Evolutionary conservation across 2,888 invertebrate species (phyloP), one percentile per base, ranked within the genome.

Genomic region (Platycnemis pennipes): DNA sequence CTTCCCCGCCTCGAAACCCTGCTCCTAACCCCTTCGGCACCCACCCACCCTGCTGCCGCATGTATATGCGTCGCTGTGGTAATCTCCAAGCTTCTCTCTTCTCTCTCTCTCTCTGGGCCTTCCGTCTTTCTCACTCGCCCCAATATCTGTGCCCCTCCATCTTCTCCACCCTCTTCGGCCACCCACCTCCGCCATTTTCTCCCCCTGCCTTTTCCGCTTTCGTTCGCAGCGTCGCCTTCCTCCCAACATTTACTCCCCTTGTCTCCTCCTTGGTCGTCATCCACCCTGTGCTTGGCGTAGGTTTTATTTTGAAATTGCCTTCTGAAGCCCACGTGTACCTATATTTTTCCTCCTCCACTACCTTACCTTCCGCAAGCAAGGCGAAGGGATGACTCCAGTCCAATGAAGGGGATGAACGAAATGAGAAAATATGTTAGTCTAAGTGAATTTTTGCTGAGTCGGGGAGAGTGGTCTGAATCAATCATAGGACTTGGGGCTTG

Each of bases 61-160:
- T 87, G n/a, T 87, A 46, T 46, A 46, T 44, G 87, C 87, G 87
- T 87, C 46, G 87, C 87, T 46, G 87, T 44, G 87, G 87, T 87
- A 87, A 46, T 87, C 87, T 87, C 87, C n/a, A 44, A 46, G n/a
- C n/a, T 87, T 87, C 46, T n/a, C 69, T 69, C 31, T 31, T 31
- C 69, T 86, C 42, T 19, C 89, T 42, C 91, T 56, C 69, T 91
- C 91, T 37, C 13, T 69, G 44, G 63, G 42, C 91, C n/a, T 91
- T 63, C 63, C 91, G 44, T 44, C 44, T 45, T 87, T 44, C 87
- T 53, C 53, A 19, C 89, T 37, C 87, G 26, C 31, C 77, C 87
- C 87, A n/a, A 44, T 45, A 46, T 46, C 46, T 46, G 45, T 26
- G 3, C 19, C 46, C 87, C 46, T 42, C 4, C 89, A 53, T 56